These are phyloP conservation scores for Lepidocyrtinus sp. DNA, from an alignment of 2,888 invertebrate genomes.

Conservation along the genomic window DNA sequence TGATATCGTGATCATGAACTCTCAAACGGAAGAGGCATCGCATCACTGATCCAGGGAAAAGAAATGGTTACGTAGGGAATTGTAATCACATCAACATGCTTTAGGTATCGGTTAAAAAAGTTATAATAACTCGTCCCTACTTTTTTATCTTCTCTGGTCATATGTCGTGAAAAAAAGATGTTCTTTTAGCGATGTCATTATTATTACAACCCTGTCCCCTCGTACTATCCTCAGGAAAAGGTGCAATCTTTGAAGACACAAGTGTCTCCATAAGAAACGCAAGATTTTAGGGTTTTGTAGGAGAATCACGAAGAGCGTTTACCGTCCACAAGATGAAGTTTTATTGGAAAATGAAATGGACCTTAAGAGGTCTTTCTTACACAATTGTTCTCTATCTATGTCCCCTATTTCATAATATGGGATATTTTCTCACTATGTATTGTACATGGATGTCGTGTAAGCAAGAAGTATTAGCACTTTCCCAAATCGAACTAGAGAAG, in stretches of 20 bases:
- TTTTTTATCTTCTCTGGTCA: too few relatives aligned
- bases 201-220: too few relatives aligned
- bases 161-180: too few relatives aligned
- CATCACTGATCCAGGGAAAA: too few relatives aligned
- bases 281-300: too few relatives aligned
- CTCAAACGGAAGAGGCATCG: too few relatives aligned
- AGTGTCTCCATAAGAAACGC: too few relatives aligned
- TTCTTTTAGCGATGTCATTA: conserved; percentile 23
- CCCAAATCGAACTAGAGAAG: conserved; percentile 68
- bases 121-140: too few relatives aligned
- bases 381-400: conserved; percentile 32
- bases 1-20: background rate
- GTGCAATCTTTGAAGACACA: too few relatives aligned
- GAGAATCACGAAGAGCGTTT: conserved; percentile 68
- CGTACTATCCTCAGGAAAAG: too few relatives aligned
- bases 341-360: conserved; percentile 70
- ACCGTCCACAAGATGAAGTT: conserved; percentile 69
- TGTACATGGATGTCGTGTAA: background rate
- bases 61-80: background rate
- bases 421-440: background rate
- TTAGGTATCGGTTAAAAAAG: too few relatives aligned
- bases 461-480: conserved; percentile 24
- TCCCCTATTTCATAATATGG: background rate
- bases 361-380: conserved; percentile 65
- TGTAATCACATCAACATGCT: background rate